A percentile compares a stretch with the other conserved stretches of the same genome.
Conservation (phyloP, 2,888 invertebrate species). For the Synanthedon tipuliformis region DNA sequence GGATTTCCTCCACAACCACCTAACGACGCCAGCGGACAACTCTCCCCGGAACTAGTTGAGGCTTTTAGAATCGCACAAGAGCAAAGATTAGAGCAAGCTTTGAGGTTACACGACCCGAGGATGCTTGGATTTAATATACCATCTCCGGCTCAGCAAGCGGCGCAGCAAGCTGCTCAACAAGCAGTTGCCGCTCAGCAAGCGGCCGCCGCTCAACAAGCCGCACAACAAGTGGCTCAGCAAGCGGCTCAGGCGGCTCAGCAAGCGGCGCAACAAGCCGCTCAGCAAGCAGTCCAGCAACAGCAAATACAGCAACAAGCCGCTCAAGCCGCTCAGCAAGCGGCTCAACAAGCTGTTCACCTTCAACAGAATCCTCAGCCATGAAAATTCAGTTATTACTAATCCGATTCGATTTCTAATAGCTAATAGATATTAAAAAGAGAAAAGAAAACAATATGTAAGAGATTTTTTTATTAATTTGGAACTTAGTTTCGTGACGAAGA, state of each 20-base stretch:
- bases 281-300: slow-evolving; percentile 49
- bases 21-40: slow-evolving; percentile 62
- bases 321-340: slow-evolving; percentile 55
- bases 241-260: slow-evolving; percentile 19
- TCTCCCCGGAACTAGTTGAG: slow-evolving; percentile 78
- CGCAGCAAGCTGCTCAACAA: slow-evolving; percentile 29
- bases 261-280: slow-evolving; percentile 32
- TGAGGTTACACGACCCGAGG: slow-evolving; percentile 85
- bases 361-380: slow-evolving; percentile 76
- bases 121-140: slow-evolving; percentile 79
- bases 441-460: slow-evolving; percentile 24
- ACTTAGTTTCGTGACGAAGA: slow-evolving; percentile 23
- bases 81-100: slow-evolving; percentile 84
- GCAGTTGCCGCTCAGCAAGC: slow-evolving; percentile 31
- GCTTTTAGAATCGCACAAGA: slow-evolving; percentile 79
- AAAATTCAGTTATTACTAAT: slow-evolving; percentile 86
- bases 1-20: slow-evolving; percentile 53
- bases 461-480: slow-evolving; percentile 1
- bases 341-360: slow-evolving; percentile 66
- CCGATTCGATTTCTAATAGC: slow-evolving; percentile 54
- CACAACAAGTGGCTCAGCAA: slow-evolving; percentile 22
- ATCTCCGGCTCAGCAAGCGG: slow-evolving; percentile 51
- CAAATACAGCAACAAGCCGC: slow-evolving; percentile 32
- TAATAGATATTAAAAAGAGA: slow-evolving; percentile 12
- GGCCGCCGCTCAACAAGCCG: slow-evolving; percentile 16